A percentile compares a stretch with the other conserved stretches of the same genome.
These are phyloP conservation scores for Hippolais icterina DNA, from an alignment of 2,113 vertebrate species.

Conservation along the genomic window DNA sequence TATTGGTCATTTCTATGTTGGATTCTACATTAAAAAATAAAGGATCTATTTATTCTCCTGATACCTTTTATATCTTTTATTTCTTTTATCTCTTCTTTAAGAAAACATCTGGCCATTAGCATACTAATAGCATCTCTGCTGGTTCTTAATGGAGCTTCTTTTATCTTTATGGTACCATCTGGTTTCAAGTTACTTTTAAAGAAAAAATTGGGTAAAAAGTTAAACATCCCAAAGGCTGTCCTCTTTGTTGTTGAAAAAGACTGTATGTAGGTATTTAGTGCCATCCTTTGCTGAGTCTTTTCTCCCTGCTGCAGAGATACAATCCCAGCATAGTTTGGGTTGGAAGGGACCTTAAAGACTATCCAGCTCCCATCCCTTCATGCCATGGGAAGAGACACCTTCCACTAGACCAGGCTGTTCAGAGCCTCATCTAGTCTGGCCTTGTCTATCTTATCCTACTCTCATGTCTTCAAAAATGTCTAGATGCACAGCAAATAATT, in stretches of 20 bases:
- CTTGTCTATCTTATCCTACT: not conserved
- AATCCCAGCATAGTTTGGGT: not conserved
- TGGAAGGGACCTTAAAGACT: not conserved
- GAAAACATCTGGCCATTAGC: slow-evolving; percentile 71
- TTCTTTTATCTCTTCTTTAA: slow-evolving; percentile 60
- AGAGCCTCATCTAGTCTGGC: not conserved
- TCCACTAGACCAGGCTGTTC: not conserved
- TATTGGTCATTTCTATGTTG: slow-evolving; percentile 27
- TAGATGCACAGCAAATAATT: not conserved
- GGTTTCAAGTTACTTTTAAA: slow-evolving; percentile 11
- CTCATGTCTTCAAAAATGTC: not conserved
- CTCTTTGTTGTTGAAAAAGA: not conserved
- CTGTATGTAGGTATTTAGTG: not conserved
- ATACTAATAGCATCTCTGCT: slow-evolving; percentile 56
- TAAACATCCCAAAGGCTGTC: not conserved
- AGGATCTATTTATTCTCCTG: slow-evolving; percentile 38
- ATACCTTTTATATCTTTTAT: slow-evolving; percentile 61
- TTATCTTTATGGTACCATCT: slow-evolving; percentile 63
- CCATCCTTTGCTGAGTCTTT: not conserved
- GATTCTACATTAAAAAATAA: not conserved
- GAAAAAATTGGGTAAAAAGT: not conserved
- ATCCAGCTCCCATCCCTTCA: not conserved
- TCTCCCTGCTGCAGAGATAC: not conserved
- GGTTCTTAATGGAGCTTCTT: slow-evolving; percentile 33
- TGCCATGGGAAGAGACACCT: not conserved